A percentile compares a stretch with the other conserved stretches of the same genome.
These are phyloP conservation scores for Cephalopachus bancanus DNA, from an alignment of 2,797 vertebrate species.

Conservation along the genomic window DNA sequence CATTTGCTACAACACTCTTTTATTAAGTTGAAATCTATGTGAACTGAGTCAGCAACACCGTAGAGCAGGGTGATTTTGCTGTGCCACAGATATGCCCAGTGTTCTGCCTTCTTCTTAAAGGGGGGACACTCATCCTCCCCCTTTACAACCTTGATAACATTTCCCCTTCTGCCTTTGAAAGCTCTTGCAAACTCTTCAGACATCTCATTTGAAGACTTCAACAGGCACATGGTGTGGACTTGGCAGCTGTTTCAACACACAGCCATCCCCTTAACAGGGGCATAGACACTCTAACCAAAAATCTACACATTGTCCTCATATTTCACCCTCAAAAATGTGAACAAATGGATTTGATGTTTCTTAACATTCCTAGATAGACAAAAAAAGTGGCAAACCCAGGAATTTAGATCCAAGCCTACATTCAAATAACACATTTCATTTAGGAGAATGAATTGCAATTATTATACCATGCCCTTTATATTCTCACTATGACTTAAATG, in stretches of 20 bases:
- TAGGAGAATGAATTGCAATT: background rate
- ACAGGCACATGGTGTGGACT: background rate
- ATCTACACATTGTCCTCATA: background rate
- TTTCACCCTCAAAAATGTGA: background rate
- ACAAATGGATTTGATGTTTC: slow-evolving; percentile 11
- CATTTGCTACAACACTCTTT: background rate
- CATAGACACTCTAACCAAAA: background rate
- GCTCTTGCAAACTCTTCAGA: slow-evolving; percentile 13
- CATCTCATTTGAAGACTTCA: slow-evolving; percentile 15
- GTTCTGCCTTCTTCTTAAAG: background rate
- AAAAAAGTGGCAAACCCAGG: background rate
- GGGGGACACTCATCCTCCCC: background rate
- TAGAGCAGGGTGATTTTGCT: background rate
- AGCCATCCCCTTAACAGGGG: background rate
- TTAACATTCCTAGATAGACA: background rate
- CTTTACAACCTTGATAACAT: background rate
- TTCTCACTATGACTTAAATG: background rate
- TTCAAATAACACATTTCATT: slow-evolving; percentile 18
- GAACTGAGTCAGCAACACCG: background rate
- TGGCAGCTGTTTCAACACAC: background rate
- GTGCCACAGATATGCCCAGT: background rate
- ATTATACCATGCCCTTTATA: background rate
- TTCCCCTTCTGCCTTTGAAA: background rate
- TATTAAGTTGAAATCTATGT: background rate
- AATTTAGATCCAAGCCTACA: slow-evolving; percentile 1